Evolutionary conservation across 2,888 invertebrate genomes (phyloP).

Genomic region (Caenorhabditis parvicauda): DNA sequence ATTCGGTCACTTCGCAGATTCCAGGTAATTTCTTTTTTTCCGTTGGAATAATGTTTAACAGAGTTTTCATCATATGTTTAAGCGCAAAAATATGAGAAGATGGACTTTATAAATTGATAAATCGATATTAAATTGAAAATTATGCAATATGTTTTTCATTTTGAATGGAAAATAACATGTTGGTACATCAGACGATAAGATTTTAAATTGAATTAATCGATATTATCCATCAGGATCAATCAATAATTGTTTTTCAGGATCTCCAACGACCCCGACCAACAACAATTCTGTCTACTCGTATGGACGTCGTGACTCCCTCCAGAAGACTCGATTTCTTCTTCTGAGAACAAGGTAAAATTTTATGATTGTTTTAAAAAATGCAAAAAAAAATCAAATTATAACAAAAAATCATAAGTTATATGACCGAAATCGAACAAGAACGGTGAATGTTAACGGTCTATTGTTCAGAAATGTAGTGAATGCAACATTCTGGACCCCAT

Average conservation of each 20-base stretch:
- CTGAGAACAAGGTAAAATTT: constrained; percentile 34
- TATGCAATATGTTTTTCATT: not conserved
- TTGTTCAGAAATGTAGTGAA: too few species aligned
- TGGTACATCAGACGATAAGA: too few species aligned
- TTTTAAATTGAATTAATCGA: not conserved
- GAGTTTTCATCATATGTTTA: too few species aligned
- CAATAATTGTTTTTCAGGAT: not conserved
- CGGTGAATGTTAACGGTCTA: too few species aligned
- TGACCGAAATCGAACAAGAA: too few species aligned
- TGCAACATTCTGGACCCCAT: too few species aligned
- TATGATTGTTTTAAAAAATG: not conserved
- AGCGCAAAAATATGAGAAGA: not conserved
- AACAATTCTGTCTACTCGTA: constrained; percentile 29
- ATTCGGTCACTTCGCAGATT: constrained; percentile 11
- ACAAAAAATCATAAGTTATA: too few species aligned
- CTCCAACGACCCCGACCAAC: not conserved
- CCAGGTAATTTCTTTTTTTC: constrained; percentile 1
- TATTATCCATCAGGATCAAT: not conserved
- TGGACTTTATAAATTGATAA: not conserved
- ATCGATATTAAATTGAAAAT: not conserved
- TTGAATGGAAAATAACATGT: too few species aligned
- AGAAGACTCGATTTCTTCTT: constrained; percentile 41
- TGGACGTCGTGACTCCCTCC: constrained; percentile 40
- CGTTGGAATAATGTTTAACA: not conserved
- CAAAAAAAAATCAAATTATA: too few species aligned